A percentile compares a stretch with the other conserved stretches of the same genome.
These are phyloP conservation scores for Kryptolebias ocellatus DNA, from an alignment of 2,797 vertebrate species.

Conservation along the genomic window DNA sequence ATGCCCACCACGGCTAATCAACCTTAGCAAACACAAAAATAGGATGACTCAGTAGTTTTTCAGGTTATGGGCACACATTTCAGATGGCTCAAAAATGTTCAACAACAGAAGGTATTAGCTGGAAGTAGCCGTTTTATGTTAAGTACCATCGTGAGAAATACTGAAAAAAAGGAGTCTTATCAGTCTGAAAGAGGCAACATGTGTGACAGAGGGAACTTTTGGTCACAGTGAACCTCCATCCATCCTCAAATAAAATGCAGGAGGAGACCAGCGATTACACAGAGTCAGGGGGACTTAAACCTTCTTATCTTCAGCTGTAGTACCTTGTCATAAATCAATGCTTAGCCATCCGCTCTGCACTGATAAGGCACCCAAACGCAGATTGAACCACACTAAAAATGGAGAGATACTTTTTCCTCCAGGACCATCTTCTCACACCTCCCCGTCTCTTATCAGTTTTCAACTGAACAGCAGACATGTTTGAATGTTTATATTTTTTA, in stretches of 20 bases:
- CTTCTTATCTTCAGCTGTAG: conserved; percentile 70
- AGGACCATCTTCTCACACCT: conserved; percentile 34
- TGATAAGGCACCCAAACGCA: conserved; percentile 70
- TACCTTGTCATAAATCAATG: conserved; percentile 70
- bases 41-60: not conserved
- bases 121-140: conserved; percentile 47
- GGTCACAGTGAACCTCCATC: conserved; percentile 57
- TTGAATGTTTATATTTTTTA: conserved; percentile 22
- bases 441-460: conserved; percentile 52
- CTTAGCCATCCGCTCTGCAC: conserved; percentile 61
- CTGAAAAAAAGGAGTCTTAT: conserved; percentile 48
- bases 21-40: not conserved
- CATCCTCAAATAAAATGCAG: conserved; percentile 43
- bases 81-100: conserved; percentile 17
- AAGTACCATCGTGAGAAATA: conserved; percentile 26
- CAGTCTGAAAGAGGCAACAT: conserved; percentile 47
- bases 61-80: too few relatives aligned
- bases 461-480: conserved; percentile 54
- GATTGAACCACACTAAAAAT: conserved; percentile 50
- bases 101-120: conserved; percentile 16
- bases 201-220: conserved; percentile 62
- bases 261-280: conserved; percentile 54
- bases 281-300: conserved; percentile 61
- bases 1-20: conserved; percentile 17
- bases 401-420: conserved; percentile 34